These are phyloP conservation scores for Dendrolimus kikuchii DNA, from an alignment of 1,140 invertebrate species.

Conservation along the genomic window DNA sequence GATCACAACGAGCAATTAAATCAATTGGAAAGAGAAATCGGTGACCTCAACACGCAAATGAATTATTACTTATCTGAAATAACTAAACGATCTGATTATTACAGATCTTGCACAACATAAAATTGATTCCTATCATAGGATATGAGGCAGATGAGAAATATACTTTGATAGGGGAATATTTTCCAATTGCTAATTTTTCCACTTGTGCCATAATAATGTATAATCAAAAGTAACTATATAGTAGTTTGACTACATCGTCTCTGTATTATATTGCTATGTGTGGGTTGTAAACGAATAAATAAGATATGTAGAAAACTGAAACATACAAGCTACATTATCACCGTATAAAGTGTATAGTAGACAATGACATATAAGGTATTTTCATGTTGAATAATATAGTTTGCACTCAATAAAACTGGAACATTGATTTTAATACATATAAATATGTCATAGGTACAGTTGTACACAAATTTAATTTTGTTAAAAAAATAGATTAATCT, in stretches of 20 bases:
- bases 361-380: no score
- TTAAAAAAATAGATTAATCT: no score
- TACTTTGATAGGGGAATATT: not conserved
- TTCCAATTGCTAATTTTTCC: slow-evolving; percentile 12
- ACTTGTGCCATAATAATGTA: slow-evolving; percentile 31
- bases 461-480: no score
- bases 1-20: slow-evolving; percentile 66
- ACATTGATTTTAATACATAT: no score
- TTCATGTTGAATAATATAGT: no score
- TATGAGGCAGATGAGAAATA: not conserved
- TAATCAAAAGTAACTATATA: slow-evolving; percentile 14
- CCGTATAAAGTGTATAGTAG: no score
- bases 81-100: slow-evolving; percentile 69
- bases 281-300: slow-evolving; percentile 11
- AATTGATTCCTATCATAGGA: not conserved
- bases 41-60: slow-evolving; percentile 68
- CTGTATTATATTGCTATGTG: slow-evolving; percentile 19
- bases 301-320: no score
- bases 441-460: no score
- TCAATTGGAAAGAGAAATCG: slow-evolving; percentile 63
- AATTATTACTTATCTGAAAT: slow-evolving; percentile 70
- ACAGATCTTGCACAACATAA: slow-evolving; percentile 60
- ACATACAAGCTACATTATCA: no score
- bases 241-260: slow-evolving; percentile 36
- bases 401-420: no score